Base-by-base conservation (phyloP, 2,888 invertebrate genomes). In the Mesochorus sp. region DNA sequence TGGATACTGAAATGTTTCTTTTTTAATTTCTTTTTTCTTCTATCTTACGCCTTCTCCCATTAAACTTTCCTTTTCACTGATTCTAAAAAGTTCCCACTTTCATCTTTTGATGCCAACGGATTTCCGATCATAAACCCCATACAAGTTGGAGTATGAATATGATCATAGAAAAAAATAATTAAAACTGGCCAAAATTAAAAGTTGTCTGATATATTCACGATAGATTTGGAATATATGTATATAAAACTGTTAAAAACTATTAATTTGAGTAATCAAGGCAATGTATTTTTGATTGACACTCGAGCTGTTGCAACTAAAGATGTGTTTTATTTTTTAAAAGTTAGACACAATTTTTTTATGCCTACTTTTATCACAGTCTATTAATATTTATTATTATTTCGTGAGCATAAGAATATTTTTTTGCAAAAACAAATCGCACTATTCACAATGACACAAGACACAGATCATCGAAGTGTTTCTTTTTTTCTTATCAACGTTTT, bases 41-140 rank as follows among this genome's bases (percentile, higher is more conserved):
- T 34, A 12, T 42, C 26, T 21, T 4, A 24, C 47, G 21, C 19
- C 12, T 42, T 66, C 14, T 28, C 49, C 21, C 49, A 39, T 62
- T n/a, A n/a, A n/a, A 73, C 66, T 67, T 70, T 53, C 44, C 62
- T 34, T 74, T 70, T 74, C 74, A 79, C 78, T 55, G 59, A 71
- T 71, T 42, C 51, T 51, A 24, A 81, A 76, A 70, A 51, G 26
- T 61, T 21, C 12, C 3, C 53, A 62, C 66, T 51, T 68, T 76
- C 79, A 71, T 66, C 53, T 59, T 37, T 70, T 66, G 73, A 70
- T 66, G 42, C 17, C 75, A 19, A 72, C 71, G 72, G 21, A 24
- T 57, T 55, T 49, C 21, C 12, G 24, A 62, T 49, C 34, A 47
- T 24, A 12, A 31, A 1, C 59, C 44, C 6, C 28, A n/a, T 6